A percentile compares a stretch with the other conserved stretches of the same genome.
Evolutionary conservation across 2,797 vertebrate genomes (phyloP).

Genomic region (Chrosomus eos): DNA sequence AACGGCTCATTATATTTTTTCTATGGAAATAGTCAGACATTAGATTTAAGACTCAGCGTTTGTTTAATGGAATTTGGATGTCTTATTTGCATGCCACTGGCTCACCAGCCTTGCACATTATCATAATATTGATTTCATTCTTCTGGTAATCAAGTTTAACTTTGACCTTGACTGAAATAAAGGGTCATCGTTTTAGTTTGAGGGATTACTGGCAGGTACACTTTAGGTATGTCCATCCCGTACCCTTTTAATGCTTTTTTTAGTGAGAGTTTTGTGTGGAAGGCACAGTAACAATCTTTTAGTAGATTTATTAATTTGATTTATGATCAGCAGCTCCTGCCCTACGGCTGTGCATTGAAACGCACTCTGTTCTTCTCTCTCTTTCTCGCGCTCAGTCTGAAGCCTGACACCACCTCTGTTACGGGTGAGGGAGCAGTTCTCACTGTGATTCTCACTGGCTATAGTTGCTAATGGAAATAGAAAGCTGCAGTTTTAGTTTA

Average conservation of each 20-base stretch:
- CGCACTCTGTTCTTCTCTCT: neutral
- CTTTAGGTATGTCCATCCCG: neutral
- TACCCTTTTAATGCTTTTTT: constrained; percentile 2
- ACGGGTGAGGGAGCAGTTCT: constrained; percentile 65
- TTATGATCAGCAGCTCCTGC: constrained; percentile 47
- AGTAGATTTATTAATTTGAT: constrained; percentile 72
- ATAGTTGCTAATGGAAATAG: constrained; percentile 36
- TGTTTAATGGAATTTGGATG: constrained; percentile 18
- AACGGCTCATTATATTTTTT: neutral
- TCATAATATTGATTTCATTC: constrained; percentile 25
- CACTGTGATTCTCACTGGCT: constrained; percentile 67
- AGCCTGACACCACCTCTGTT: constrained; percentile 58
- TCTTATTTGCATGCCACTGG: constrained; percentile 29
- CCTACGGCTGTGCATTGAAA: constrained; percentile 24
- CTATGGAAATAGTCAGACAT: constrained; percentile 31
- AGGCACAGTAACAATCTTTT: constrained; percentile 49
- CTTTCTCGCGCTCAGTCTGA: constrained; percentile 30
- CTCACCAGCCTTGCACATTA: constrained; percentile 5
- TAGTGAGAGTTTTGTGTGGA: constrained; percentile 9
- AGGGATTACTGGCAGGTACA: constrained; percentile 6
- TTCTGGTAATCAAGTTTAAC: constrained; percentile 21
- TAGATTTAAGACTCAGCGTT: constrained; percentile 14
- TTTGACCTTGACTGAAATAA: constrained; percentile 38
- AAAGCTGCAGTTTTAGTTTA: constrained; percentile 8
- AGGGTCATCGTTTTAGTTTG: neutral